phyloP scores from a whole-genome alignment of 2,113 vertebrate species.

The Caloenas nicobarica region DNA sequence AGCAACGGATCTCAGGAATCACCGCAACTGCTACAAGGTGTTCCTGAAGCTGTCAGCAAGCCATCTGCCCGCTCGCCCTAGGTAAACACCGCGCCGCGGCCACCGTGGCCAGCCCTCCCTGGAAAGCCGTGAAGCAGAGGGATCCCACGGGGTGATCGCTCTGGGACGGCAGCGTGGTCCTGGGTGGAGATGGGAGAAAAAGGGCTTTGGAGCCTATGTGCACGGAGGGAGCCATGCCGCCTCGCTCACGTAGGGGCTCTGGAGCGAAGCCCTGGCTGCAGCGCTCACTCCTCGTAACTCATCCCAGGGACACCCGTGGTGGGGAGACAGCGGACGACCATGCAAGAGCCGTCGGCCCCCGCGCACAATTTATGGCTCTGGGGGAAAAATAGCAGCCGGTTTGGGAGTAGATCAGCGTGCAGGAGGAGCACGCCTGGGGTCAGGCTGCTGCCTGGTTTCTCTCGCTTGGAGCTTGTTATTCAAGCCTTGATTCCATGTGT shows the following conservation, averaged over 20 bases:
- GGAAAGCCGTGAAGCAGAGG: accelerated
- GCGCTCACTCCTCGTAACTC: conserved; percentile 51
- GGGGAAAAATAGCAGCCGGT: neutral
- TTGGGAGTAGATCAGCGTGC: neutral
- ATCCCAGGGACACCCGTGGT: neutral
- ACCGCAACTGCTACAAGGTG: conserved; percentile 66
- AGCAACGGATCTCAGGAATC: conserved; percentile 56
- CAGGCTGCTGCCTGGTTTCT: neutral
- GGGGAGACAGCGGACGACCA: neutral
- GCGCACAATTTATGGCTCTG: neutral
- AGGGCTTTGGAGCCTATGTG: accelerated
- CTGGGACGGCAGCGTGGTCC: neutral
- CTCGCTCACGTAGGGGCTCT: neutral
- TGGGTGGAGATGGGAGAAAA: neutral
- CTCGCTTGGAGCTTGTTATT: accelerated
- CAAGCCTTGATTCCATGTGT: accelerated
- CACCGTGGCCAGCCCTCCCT: neutral
- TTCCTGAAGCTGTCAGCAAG: conserved; percentile 72
- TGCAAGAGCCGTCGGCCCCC: neutral
- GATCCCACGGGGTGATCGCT: neutral
- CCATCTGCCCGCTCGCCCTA: conserved; percentile 39
- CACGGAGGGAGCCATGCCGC: neutral
- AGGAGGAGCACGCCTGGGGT: neutral
- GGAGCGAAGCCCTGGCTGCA: neutral
- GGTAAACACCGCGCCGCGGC: neutral